phyloP scores from a whole-genome alignment of 2,888 invertebrate species.

The Ellobium chinense region DNA sequence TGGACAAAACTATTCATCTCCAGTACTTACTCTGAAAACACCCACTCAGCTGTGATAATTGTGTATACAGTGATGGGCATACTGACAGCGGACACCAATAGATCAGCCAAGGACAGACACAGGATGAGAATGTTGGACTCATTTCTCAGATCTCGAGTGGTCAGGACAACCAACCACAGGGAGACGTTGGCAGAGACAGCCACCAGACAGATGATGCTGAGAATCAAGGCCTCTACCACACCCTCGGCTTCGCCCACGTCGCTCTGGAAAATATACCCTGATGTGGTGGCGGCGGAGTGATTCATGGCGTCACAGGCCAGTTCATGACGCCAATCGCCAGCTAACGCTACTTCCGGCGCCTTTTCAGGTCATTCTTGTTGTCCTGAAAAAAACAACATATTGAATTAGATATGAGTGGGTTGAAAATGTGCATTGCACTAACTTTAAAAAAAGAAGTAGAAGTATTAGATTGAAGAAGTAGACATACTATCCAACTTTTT shows the following conservation, averaged over 20 bases:
- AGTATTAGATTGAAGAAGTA: too few species aligned
- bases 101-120: constrained; percentile 67
- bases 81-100: constrained; percentile 68
- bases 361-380: too few species aligned
- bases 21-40: constrained; percentile 56
- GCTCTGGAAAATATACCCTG: not conserved
- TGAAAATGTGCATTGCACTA: too few species aligned
- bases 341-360: too few species aligned
- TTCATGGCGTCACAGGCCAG: not conserved
- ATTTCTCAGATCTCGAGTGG: constrained; percentile 54
- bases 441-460: too few species aligned
- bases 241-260: not conserved
- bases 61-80: constrained; percentile 69
- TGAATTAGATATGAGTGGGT: too few species aligned
- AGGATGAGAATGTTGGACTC: constrained; percentile 65
- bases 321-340: too few species aligned
- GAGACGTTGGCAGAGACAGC: constrained; percentile 62
- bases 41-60: constrained; percentile 56
- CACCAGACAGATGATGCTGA: constrained; percentile 54
- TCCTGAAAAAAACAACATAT: too few species aligned
- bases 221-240: constrained; percentile 43
- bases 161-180: constrained; percentile 64
- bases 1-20: too few species aligned
- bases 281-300: too few species aligned
- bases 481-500: too few species aligned